Evolutionary conservation across 2,797 vertebrate genomes (phyloP).

Genomic region (Arctocebus calabarensis): DNA sequence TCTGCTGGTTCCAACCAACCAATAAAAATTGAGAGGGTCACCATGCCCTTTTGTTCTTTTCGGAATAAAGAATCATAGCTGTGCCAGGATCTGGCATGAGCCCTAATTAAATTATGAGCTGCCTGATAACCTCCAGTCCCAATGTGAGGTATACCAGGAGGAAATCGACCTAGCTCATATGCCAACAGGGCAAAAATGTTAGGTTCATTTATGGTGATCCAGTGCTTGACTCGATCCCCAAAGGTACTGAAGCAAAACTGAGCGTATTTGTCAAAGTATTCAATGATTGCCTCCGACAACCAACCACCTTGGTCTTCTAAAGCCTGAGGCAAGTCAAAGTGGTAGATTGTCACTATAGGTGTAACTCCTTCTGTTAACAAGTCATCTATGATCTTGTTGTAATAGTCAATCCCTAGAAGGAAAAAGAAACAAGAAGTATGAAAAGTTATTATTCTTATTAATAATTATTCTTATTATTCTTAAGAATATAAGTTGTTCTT

Average conservation of each 20-base stretch:
- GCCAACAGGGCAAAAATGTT: conserved; percentile 86
- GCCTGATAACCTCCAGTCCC: conserved; percentile 88
- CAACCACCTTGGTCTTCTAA: conserved; percentile 91
- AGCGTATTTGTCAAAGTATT: conserved; percentile 89
- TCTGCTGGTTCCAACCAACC: conserved; percentile 89
- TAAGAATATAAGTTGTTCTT: too few relatives aligned
- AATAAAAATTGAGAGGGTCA: conserved; percentile 89
- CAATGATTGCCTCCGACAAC: conserved; percentile 84
- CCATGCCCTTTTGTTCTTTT: conserved; percentile 85
- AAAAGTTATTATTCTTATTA: not conserved
- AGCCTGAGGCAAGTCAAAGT: conserved; percentile 91
- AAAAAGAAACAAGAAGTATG: not conserved
- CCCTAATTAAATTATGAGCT: conserved; percentile 90
- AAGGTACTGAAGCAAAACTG: conserved; percentile 91
- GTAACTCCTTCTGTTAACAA: conserved; percentile 87
- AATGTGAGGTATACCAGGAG: conserved; percentile 87
- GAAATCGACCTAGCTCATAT: conserved; percentile 87
- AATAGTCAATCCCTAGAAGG: conserved; percentile 89
- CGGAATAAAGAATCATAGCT: conserved; percentile 88
- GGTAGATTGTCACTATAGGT: conserved; percentile 91
- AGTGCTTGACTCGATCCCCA: conserved; percentile 91
- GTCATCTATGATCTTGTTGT: conserved; percentile 91
- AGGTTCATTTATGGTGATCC: conserved; percentile 92
- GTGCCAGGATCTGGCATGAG: conserved; percentile 90
- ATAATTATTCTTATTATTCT: too few relatives aligned